Base-by-base conservation (phyloP, 2,888 invertebrate species). In the Yponomeuta sedellus region DNA sequence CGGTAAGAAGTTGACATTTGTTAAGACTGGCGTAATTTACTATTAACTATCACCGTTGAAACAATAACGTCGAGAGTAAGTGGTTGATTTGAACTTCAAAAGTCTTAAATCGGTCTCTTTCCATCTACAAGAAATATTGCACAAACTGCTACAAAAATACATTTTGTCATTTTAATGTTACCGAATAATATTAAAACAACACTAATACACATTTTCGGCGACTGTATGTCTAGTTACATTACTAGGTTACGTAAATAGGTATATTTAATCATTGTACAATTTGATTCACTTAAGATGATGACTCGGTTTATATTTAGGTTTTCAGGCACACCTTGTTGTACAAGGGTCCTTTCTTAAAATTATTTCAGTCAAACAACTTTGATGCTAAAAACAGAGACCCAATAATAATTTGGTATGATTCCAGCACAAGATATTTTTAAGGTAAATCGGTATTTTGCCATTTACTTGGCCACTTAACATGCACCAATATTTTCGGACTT, bases 281-380 rank as follows among this genome's bases (percentile, higher is more conserved):
- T 52, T 52, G 44, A 52, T 52, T 52, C 44, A 34, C 34, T 52
- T 52, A 52, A 5, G 16, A 52, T 16, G 44, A 52, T 52, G 44
- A 52, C 44, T 52, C 44, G 1, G 1, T 2, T 52, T 16, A 52
- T 16, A 52, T 52, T 52, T 52, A 44, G 44, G 44, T 44, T 2
- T 3, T 44, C 12, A 44, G 44, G 44, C 1, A 10, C 1, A 1
- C 44, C 44, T 12, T 44, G 44, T 44, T 6, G 44, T 2, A 44
- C 44, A 44, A 44, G 44, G 44, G 8, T 10, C 44, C 44, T 52
- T 16, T 52, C 34, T 8, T 34, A 16, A 52, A 52, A 52, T 12
- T 52, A 52, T 52, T 52, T 52, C 44, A 52, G 44, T 52, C 44
- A 52, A 52, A 52, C 44, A 52, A 52, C 44, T 52, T 52, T 52